phyloP scores from a whole-genome alignment of 2,113 vertebrate species.

The Rattus rattus region DNA sequence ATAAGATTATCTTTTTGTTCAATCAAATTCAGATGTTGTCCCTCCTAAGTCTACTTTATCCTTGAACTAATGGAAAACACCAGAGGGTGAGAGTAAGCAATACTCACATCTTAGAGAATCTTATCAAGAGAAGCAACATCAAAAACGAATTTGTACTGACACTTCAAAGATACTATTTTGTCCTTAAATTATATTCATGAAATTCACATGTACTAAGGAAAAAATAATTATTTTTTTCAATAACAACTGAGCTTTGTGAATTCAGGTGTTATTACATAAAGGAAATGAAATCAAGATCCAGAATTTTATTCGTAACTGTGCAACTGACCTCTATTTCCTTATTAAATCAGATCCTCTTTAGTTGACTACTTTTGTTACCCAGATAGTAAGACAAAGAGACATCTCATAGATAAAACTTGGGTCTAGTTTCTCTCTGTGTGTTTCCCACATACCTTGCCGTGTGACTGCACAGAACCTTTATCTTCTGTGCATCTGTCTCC shows the following conservation, averaged over 20 bases:
- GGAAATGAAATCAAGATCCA: background rate
- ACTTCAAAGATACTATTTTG: constrained; percentile 34
- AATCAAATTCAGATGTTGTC: constrained; percentile 69
- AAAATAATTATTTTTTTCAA: constrained; percentile 54
- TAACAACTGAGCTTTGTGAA: background rate
- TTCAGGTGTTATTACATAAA: constrained; percentile 53
- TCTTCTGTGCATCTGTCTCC: background rate
- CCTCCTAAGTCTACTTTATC: constrained; percentile 63
- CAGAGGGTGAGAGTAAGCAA: constrained; percentile 45
- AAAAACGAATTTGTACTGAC: background rate
- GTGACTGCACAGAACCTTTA: background rate
- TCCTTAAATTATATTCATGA: constrained; percentile 59
- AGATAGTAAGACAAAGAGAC: constrained; percentile 4
- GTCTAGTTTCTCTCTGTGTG: background rate
- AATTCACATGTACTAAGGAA: constrained; percentile 46
- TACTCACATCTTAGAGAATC: background rate
- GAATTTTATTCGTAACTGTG: background rate
- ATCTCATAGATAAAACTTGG: constrained; percentile 45
- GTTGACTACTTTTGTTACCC: background rate
- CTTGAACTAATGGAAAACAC: constrained; percentile 69
- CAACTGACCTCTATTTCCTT: background rate
- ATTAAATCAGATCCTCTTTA: background rate
- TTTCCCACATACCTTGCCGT: background rate
- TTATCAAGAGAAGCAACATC: constrained; percentile 29
- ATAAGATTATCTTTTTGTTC: constrained; percentile 72